Evolutionary conservation across 2,113 vertebrate genomes (phyloP), one percentile per base, ranked within the genome.

Genomic region (Leucopsar rothschildi): DNA sequence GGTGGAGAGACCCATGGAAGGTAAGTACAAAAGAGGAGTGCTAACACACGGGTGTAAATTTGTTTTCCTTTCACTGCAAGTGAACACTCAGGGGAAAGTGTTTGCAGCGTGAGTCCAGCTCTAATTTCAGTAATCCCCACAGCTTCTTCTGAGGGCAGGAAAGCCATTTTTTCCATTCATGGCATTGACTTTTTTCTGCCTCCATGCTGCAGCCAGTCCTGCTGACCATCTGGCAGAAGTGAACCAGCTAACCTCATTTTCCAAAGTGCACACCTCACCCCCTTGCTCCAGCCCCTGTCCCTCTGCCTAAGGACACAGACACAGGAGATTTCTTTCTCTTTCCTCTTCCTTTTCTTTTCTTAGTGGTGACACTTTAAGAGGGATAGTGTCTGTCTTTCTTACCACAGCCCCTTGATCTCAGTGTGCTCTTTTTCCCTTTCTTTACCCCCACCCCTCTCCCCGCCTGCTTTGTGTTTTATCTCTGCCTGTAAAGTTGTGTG

Each of bases 401-500:
- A 73, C 82, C 31, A 33, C 72, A 86, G 45, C 66, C 82, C 75
- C 85, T 79, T 91, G 13, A 64, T 79, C 88, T 94, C 83, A 11
- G 63, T 96, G 84, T 79, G 69, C 49, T 94, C 76, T 47, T 73
- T 64, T 92, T 94, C 47, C 69, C 50, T 75, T 69, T 93, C 76
- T 88, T 89, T 68, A 37, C 64, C 22, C 66, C 13, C 31, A 45
- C 33, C 5, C 68, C 44, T 80, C 42, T 94, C 60, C 42, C 76
- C 1, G 2, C 52, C 65, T 42, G 77, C 66, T 93, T 86, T 91
- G 49, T 94, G 95, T 69, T 92, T 97, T 97, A 97, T 98, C 97
- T 92, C 90, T 95, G 88, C 59, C 86, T 76, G 73, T 93, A 92
- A 96, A 94, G 75, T 95, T 97, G 95, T 94, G 77, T 81, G 94